Conservation (phyloP, 2,888 invertebrate genomes). For the Eupithecia vulgata region DNA sequence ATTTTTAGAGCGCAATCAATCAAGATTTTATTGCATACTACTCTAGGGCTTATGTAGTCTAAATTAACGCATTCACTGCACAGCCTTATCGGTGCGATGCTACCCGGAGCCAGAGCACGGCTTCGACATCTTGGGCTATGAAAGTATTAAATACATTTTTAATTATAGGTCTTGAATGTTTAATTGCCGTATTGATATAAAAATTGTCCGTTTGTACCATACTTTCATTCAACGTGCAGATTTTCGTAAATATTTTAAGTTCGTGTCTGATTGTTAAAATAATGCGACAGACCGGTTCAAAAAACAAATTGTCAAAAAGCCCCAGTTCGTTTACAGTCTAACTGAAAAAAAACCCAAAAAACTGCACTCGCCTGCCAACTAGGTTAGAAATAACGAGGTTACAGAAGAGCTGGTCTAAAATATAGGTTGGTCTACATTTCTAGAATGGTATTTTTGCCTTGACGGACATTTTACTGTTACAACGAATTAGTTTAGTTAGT, state of each 20-base stretch:
- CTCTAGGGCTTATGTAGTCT: too few relatives aligned
- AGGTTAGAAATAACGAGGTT: slow-evolving; percentile 15
- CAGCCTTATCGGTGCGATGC: too few relatives aligned
- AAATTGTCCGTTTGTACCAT: background rate
- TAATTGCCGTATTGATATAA: background rate
- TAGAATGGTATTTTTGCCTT: background rate
- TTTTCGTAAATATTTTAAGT: background rate
- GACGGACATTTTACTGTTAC: background rate
- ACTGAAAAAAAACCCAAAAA: background rate
- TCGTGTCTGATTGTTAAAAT: background rate
- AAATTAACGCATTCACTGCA: too few relatives aligned
- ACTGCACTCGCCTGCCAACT: slow-evolving; percentile 9
- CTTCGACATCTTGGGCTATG: too few relatives aligned
- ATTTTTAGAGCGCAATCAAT: too few relatives aligned
- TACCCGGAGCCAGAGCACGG: too few relatives aligned
- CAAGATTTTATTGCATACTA: too few relatives aligned
- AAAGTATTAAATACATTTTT: too few relatives aligned
- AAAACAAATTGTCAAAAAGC: slow-evolving; percentile 4
- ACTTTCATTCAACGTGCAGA: background rate
- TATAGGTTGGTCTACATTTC: background rate
- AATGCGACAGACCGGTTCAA: background rate
- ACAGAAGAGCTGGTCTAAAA: background rate
- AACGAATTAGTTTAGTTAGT: background rate
- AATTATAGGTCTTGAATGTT: too few relatives aligned
- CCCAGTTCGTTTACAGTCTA: background rate